phyloP scores from a whole-genome alignment of 2,888 invertebrate species.

The Temnothorax rugatulus region DNA sequence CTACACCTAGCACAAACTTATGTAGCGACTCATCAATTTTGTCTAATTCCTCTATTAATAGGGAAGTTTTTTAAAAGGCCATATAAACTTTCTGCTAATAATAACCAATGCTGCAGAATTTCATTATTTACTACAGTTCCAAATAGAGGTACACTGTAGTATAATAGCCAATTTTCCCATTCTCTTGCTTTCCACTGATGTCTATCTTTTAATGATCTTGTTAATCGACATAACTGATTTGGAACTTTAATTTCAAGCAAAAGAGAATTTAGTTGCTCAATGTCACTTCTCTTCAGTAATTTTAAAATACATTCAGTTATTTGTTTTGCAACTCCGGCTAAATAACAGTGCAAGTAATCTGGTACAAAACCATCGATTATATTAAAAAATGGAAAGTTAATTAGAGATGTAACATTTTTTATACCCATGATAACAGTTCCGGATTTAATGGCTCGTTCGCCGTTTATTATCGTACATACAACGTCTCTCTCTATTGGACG shows the following conservation, averaged over 20 bases:
- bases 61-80: not conserved
- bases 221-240: slow-evolving; percentile 18
- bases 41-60: not conserved
- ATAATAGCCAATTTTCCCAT: slow-evolving; percentile 10
- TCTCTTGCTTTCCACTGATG: slow-evolving; percentile 6
- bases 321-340: slow-evolving; percentile 33
- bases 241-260: slow-evolving; percentile 16
- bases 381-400: not conserved
- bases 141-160: not conserved
- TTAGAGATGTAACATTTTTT: slow-evolving; percentile 18
- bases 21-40: slow-evolving; percentile 2
- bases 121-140: not conserved
- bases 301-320: slow-evolving; percentile 3
- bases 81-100: not conserved
- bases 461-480: not conserved
- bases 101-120: not conserved
- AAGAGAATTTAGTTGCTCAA: not conserved
- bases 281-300: not conserved
- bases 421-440: not conserved
- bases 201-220: not conserved
- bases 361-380: slow-evolving; percentile 16
- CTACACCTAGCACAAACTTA: not conserved
- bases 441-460: not conserved
- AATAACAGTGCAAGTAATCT: slow-evolving; percentile 20
- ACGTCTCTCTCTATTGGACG: not conserved